Evolutionary conservation across 2,888 invertebrate genomes (phyloP), one percentile per base, ranked within the genome.

Genomic region (Morpho deidamia): DNA sequence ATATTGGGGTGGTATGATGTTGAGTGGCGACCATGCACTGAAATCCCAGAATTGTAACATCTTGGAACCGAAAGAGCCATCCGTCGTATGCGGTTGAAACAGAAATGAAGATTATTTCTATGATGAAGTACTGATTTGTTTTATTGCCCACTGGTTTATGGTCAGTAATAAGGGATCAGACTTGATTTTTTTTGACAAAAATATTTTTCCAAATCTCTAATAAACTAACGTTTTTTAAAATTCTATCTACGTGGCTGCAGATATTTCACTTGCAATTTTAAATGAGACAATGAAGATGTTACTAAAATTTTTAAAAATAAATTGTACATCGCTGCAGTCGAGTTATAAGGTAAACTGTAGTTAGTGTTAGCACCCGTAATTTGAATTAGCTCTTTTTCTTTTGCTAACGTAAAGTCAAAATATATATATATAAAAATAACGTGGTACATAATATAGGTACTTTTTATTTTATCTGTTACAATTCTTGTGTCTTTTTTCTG

Each of bases 301-400:
- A 53, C 47, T 59, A 59, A 51, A 59, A 45, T 54, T 53, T 54
- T 51, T 44, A 23, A 54, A 52, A 53, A 53, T 56, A 55, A 56
- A 59, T 59, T 59, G 59, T 59, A 59, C 59, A 59, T 56, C 56
- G 59, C 59, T 59, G 59, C 59, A 59, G 59, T 50, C 50, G 50
- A 59, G 56, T 56, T 59, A 59, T 52, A 59, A 59, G 59, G 59
- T 59, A 59, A 59, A 51, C 45, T 56, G 59, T 59, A 59, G 59
- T 59, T 59, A 59, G 59, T 37, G 41, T 51, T 43, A 55, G 51
- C 51, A 55, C 50, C 11, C 11, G 49, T 49, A 49, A 42, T 23
- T 40, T 40, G 11, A 35, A 12, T 49, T 49, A 42, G 42, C 35
- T 48, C 23, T 9, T 44, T 47, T 39, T 47, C 9, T 12, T 12